Conservation (phyloP, 1,140 invertebrate genomes). For the Drosophila equinoxialis region DNA sequence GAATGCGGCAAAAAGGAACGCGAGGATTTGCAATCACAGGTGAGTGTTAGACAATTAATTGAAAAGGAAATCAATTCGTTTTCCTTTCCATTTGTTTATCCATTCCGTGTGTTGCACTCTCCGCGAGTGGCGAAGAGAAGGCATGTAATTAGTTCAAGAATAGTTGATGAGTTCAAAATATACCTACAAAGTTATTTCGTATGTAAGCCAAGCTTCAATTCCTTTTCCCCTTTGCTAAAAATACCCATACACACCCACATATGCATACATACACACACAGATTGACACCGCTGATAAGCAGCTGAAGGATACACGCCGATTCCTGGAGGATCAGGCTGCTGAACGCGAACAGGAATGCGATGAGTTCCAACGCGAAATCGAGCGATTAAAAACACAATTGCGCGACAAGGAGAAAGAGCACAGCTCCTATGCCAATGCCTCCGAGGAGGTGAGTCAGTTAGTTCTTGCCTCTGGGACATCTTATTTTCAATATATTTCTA, state of each 20-base stretch:
- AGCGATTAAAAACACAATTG: constrained; percentile 85
- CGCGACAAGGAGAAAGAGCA: constrained; percentile 86
- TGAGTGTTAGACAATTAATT: constrained; percentile 70
- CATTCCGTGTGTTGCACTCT: neutral
- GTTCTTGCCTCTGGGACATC: constrained; percentile 7
- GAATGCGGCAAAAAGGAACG: constrained; percentile 87
- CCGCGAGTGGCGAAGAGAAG: constrained; percentile 24
- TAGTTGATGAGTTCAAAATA: constrained; percentile 41
- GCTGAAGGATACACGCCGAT: constrained; percentile 88
- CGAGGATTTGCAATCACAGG: constrained; percentile 89
- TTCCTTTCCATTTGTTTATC: neutral
- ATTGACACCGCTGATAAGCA: constrained; percentile 92
- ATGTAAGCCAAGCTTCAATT: constrained; percentile 18
- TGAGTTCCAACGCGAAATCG: constrained; percentile 87
- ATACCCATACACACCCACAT: constrained; percentile 35
- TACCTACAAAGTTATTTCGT: neutral
- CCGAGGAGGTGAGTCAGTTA: constrained; percentile 84
- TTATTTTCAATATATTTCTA: constrained; percentile 11
- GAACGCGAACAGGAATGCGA: constrained; percentile 91
- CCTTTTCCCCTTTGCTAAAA: constrained; percentile 24
- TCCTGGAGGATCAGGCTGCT: constrained; percentile 91
- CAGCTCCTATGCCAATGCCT: constrained; percentile 84
- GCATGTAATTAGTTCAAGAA: constrained; percentile 49
- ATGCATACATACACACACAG: constrained; percentile 82
- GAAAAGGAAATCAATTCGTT: neutral